Evolutionary conservation across 2,888 invertebrate genomes (phyloP), one percentile per base, ranked within the genome.

Genomic region (Meghimatium bilineatum): DNA sequence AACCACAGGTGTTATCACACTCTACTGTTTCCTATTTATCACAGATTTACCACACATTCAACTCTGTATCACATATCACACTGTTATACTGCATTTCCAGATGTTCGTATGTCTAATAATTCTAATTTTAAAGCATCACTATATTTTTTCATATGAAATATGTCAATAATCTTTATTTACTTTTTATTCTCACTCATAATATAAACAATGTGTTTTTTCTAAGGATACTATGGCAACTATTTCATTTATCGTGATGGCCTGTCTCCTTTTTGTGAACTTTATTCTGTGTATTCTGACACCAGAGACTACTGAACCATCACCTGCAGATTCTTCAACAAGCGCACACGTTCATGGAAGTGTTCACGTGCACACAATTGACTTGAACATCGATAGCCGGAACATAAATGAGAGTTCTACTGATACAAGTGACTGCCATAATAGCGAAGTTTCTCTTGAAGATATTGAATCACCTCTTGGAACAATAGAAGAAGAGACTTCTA

Each of bases 211-310:
- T 44, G 56, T 56, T 6, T n/a, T 23, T 63, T 63, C 17, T 38
- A 44, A 72, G 72, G 72, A 72, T n/a, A 72, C n/a, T 29, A 38
- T 38, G 44, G 72, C 72, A n/a, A 49, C 23, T 5, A n/a, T 2
- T 8, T 74, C 74, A 17, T 74, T 74, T 32, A 52, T 52, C 52
- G 74, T 74, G 34, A 74, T 74, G 49, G 32, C 52, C 32, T 74
- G 74, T 20, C 74, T 74, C 14, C 29, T 74, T 1, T 26, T 52
- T 0, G 32, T 74, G 17, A 23, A 74, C 23, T 32, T 74, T 32
- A 52, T 74, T 20, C 52, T 74, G 14, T 74, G 74, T 23, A 10
- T 74, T 32, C 49, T 74, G 17, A 74, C 52, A 5, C 52, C 29
- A 32, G 74, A 52, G 32, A 74, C 32, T 26, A 74, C 52, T 20